Conservation (phyloP, 1,140 invertebrate genomes). For the Philopotamus ludificatus region DNA sequence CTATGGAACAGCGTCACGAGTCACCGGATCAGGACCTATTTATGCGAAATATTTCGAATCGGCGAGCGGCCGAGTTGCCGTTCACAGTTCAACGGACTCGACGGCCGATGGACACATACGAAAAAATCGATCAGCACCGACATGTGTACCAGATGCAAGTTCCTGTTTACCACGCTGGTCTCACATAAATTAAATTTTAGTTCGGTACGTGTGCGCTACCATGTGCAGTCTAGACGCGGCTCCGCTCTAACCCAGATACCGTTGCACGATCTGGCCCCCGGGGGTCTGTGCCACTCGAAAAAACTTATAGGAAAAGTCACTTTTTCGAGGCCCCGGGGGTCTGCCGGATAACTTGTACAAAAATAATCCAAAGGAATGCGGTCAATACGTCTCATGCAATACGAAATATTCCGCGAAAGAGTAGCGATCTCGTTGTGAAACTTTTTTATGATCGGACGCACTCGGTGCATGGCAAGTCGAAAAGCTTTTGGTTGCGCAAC, state of each 20-base stretch:
- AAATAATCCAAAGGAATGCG: slow-evolving; percentile 18
- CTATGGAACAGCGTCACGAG: too few species aligned
- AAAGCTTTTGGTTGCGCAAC: neutral
- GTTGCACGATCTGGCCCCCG: neutral
- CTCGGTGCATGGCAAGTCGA: neutral
- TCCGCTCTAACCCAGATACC: neutral
- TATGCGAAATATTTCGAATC: too few species aligned
- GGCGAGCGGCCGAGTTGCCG: too few species aligned
- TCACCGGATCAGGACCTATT: too few species aligned
- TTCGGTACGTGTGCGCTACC: too few species aligned
- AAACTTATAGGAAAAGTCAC: slow-evolving; percentile 12
- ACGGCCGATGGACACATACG: too few species aligned
- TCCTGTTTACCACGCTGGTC: too few species aligned
- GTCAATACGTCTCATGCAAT: slow-evolving; percentile 5
- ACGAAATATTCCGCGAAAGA: neutral
- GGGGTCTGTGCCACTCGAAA: neutral
- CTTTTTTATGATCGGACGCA: neutral
- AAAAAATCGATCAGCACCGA: too few species aligned
- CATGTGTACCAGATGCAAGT: too few species aligned
- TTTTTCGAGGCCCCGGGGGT: slow-evolving; percentile 1
- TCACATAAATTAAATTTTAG: too few species aligned
- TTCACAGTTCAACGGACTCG: too few species aligned
- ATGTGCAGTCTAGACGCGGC: neutral
- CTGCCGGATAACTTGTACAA: slow-evolving; percentile 7
- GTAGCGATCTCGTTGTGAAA: neutral